Evolutionary conservation across 2,113 vertebrate species (phyloP), one percentile per base, ranked within the genome.

Genomic region (Mustela nigripes): DNA sequence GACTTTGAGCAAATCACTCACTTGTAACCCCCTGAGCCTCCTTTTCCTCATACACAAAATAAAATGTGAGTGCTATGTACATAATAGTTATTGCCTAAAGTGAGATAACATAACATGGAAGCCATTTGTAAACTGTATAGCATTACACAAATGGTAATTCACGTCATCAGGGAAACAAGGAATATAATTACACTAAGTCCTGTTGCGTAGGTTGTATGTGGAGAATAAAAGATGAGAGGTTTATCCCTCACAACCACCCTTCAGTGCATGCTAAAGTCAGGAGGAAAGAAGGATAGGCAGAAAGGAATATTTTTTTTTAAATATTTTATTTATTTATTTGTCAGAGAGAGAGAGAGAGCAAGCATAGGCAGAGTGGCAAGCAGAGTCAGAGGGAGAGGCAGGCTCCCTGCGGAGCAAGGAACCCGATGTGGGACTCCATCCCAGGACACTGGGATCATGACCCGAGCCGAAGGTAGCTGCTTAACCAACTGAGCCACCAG

Each of bases 1-100:
- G 53, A 53, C 69, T 88, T 81, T 76, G 67, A 96, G 67, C 19
- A 92, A 88, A 67, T 67, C 58, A 65, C 31, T 88, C 26, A 89
- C 19, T 21, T 93, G 9, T 39, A 81, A 83, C 24, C n/a, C 42
- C 24, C 6, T 1, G 16, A 28, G 58, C 22, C 31, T 94, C 84
- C 0, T 0, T 39, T 79, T 93, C 79, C 45, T 95, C 50, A 24
- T 18, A 92, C 14, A 89, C n/a, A 91, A 89, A 93, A 96, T 79
- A 62, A 93, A 94, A n/a, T 11, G 11, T 86, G 42, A 76, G 48
- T 53, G 48, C 31, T 24, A 58, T 4, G 50, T 65, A 16, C 26
- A 45, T 3, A 36, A 15, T 1, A 65, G 48, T 39, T 84, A 88
- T 56, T 92, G 74, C 28, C 76, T 60, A 81, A 36, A 74, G 4